Evolutionary conservation across 2,888 invertebrate genomes (phyloP).

Genomic region (Drosophila infuscata): DNA sequence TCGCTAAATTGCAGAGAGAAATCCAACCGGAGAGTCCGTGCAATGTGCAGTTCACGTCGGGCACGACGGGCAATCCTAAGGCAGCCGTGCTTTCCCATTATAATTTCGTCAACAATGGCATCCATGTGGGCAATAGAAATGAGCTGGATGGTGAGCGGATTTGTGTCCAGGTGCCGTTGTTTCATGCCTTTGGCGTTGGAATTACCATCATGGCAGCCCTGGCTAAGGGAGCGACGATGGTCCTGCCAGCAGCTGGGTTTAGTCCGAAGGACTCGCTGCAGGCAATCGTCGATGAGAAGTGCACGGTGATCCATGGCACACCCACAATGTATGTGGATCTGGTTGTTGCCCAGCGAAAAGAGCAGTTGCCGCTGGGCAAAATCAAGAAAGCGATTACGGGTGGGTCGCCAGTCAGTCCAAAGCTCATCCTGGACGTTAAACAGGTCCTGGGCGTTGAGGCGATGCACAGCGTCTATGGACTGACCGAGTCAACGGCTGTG

Average conservation of each 20-base stretch:
- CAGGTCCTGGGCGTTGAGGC: constrained; percentile 85
- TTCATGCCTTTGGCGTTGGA: constrained; percentile 92
- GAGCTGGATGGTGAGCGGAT: constrained; percentile 85
- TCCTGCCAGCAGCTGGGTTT: constrained; percentile 87
- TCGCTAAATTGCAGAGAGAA: constrained; percentile 84
- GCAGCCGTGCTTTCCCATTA: constrained; percentile 90
- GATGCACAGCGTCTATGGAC: constrained; percentile 87
- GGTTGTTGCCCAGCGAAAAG: constrained; percentile 86
- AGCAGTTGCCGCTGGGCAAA: constrained; percentile 85
- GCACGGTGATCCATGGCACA: constrained; percentile 90
- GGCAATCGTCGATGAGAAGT: constrained; percentile 89
- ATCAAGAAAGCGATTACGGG: constrained; percentile 88
- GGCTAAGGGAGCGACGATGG: constrained; percentile 87
- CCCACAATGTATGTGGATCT: constrained; percentile 95
- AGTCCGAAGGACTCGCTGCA: constrained; percentile 88
- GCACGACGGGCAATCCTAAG: constrained; percentile 92
- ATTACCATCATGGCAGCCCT: constrained; percentile 87
- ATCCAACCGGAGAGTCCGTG: constrained; percentile 89
- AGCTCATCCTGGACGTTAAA: constrained; percentile 86
- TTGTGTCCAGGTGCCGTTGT: constrained; percentile 90
- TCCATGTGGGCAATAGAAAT: constrained; percentile 87
- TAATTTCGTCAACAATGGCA: constrained; percentile 91
- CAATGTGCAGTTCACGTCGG: constrained; percentile 94
- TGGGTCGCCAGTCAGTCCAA: constrained; percentile 90
- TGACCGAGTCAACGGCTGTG: constrained; percentile 87